Evolutionary conservation across 1,140 invertebrate species (phyloP).

Genomic region (Euura saliciscinereae): DNA sequence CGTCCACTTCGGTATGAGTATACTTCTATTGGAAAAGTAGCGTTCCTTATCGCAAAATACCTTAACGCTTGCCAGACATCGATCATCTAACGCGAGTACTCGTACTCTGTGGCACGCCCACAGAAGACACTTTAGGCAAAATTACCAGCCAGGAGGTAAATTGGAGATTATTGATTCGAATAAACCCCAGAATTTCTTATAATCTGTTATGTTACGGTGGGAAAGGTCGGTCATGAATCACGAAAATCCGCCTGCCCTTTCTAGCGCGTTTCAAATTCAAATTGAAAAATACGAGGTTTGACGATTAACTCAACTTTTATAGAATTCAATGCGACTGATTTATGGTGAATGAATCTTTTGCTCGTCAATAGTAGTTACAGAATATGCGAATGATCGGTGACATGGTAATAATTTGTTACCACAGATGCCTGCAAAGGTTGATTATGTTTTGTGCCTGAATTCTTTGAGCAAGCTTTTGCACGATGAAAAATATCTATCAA

Average conservation of each 20-base stretch:
- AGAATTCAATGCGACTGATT: not conserved
- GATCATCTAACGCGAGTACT: slow-evolving; percentile 91
- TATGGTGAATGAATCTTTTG: not conserved
- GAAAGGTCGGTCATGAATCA: not conserved
- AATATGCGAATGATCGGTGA: not conserved
- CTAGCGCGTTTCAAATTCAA: not conserved
- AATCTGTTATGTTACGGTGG: not conserved
- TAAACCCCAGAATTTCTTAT: slow-evolving; percentile 7
- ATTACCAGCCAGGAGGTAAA: slow-evolving; percentile 89
- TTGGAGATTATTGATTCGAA: slow-evolving; percentile 23
- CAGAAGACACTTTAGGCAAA: slow-evolving; percentile 82
- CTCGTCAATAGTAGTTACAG: not conserved
- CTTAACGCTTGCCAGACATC: slow-evolving; percentile 77
- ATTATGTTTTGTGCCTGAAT: not conserved
- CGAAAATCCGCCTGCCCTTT: not conserved
- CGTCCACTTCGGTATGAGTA: no score
- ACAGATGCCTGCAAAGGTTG: not conserved
- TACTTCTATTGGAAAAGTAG: slow-evolving; percentile 9
- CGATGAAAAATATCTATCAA: not conserved
- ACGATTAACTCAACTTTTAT: not conserved
- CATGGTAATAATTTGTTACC: not conserved
- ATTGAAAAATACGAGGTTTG: not conserved
- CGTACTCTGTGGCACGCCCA: slow-evolving; percentile 84
- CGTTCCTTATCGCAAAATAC: slow-evolving; percentile 29
- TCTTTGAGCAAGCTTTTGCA: not conserved